A percentile compares a stretch with the other conserved stretches of the same genome.
Conservation (phyloP, 2,113 vertebrate species). For the Malurus cyaneus region DNA sequence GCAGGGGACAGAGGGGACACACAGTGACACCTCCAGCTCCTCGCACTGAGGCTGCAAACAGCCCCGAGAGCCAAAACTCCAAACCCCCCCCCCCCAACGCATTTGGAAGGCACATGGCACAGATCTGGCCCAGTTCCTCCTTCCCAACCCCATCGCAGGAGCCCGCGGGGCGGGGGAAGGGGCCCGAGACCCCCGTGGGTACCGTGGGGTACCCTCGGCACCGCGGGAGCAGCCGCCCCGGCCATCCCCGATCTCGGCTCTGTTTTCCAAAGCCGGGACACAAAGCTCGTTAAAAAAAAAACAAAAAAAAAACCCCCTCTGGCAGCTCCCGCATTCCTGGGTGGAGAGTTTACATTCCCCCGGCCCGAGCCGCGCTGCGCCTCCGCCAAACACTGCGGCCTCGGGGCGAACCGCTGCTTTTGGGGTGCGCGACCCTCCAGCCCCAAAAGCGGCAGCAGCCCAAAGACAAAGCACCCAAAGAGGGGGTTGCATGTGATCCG, state of each 20-base stretch:
- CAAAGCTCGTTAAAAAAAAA: not conserved
- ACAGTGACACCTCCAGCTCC: not conserved
- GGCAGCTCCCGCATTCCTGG: slow-evolving; percentile 46
- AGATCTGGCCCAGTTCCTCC: not conserved
- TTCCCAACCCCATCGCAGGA: not conserved
- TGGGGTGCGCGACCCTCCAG: not conserved
- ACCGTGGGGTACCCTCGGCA: not conserved
- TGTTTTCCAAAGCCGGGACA: not conserved
- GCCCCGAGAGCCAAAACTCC: not conserved
- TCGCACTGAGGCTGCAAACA: rapidly evolving
- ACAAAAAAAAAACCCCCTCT: not conserved
- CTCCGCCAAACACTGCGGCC: not conserved
- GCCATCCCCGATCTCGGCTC: not conserved
- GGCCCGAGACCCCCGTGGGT: not conserved
- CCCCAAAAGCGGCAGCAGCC: rapidly evolving
- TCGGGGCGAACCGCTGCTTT: not conserved
- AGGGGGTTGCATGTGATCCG: not conserved
- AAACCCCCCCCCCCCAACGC: rapidly evolving
- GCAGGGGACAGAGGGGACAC: not conserved
- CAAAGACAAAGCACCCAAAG: not conserved
- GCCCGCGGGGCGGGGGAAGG: rapidly evolving
- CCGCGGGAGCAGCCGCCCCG: rapidly evolving
- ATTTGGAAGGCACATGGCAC: not conserved
- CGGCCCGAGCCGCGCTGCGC: not conserved
- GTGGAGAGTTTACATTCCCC: slow-evolving; percentile 52